phyloP scores from a whole-genome alignment of 2,888 invertebrate species.

The Octonoba sinensis region DNA sequence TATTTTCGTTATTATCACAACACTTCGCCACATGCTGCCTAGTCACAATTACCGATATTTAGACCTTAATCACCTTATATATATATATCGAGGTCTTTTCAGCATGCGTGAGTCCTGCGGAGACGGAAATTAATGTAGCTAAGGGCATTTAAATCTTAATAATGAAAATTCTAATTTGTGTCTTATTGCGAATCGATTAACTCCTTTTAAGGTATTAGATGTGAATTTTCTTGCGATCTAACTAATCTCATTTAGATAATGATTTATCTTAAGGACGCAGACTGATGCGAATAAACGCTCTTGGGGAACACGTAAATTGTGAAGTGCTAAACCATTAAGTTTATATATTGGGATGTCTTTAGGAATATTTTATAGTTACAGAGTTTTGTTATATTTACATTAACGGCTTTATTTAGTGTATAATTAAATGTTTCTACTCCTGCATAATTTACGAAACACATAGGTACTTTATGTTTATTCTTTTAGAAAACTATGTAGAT shows the following conservation, averaged over 20 bases:
- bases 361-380: too few species aligned
- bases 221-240: conserved; percentile 23
- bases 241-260: conserved; percentile 33
- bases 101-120: conserved; percentile 15
- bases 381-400: too few species aligned
- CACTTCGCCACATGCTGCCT: too few species aligned
- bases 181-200: conserved; percentile 46
- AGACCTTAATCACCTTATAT: not conserved
- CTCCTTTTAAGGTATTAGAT: conserved; percentile 21
- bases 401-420: too few species aligned
- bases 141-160: conserved; percentile 28
- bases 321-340: too few species aligned
- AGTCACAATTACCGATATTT: not conserved
- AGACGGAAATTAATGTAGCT: conserved; percentile 32
- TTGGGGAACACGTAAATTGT: too few species aligned
- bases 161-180: conserved; percentile 31
- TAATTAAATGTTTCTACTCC: too few species aligned
- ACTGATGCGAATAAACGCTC: conserved; percentile 6
- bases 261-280: conserved; percentile 6
- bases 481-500: too few species aligned
- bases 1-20: too few species aligned
- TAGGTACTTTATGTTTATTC: too few species aligned
- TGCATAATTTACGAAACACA: too few species aligned
- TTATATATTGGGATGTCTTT: too few species aligned
- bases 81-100: not conserved